phyloP scores from a whole-genome alignment of 2,113 vertebrate genomes.

The Charadrius vociferus region DNA sequence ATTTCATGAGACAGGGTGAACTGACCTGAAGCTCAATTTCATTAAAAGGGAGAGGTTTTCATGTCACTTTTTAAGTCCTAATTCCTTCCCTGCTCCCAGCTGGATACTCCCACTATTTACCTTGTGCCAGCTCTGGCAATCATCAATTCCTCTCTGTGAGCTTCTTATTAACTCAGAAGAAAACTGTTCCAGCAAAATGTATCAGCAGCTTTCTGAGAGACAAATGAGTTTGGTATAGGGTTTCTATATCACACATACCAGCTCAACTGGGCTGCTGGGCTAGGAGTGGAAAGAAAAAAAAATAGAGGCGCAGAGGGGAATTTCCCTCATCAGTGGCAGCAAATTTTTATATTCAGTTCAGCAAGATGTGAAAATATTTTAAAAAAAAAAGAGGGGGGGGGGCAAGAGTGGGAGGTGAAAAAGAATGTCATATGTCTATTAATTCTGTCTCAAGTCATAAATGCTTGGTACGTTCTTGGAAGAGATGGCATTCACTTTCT shows the following conservation, averaged over 20 bases:
- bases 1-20: neutral
- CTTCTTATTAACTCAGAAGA: neutral
- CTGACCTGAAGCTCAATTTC: neutral
- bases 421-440: neutral
- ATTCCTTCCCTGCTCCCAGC: neutral
- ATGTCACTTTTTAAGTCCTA: neutral
- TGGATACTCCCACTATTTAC: neutral
- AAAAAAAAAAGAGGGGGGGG: fast-evolving
- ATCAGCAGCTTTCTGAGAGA: neutral
- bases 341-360: neutral
- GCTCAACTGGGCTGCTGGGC: neutral
- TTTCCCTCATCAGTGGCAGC: neutral
- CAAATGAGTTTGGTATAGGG: neutral
- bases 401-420: neutral
- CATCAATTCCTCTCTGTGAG: neutral
- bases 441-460: neutral
- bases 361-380: neutral
- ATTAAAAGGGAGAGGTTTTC: neutral
- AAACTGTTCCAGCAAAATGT: neutral
- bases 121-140: neutral
- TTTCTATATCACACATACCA: neutral
- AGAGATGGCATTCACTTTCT: neutral
- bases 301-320: neutral
- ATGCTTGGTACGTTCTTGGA: neutral
- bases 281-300: neutral